Base-by-base conservation (phyloP, 1,140 invertebrate genomes). In the Centruroides vittatus region DNA sequence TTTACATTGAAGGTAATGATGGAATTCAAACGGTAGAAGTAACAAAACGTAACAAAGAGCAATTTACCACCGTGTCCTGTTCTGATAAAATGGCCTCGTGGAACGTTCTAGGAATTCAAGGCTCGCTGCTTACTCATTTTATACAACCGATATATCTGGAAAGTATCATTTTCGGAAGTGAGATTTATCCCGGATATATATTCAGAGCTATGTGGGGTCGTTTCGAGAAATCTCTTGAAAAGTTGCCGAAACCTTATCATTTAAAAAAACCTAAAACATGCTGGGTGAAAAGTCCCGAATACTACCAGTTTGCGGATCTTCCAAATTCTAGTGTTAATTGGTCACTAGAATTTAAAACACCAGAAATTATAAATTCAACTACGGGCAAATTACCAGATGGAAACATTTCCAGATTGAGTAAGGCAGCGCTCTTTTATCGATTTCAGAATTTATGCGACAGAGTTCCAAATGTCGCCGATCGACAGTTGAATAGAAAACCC, bases 51-150 rank as follows among this genome's bases (percentile, higher is more conserved):
- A 8, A 8, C 5, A 0, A 41, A 8, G 1, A 3, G 8, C 59
- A 68, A 48, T 50, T 67, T 3, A 52, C 65, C 35, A 70, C 70
- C 71, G 74, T 79, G 76, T 76, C 73, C 5, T 79, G 78, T 67
- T 78, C 75, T 65, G 78, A 79, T 65, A 79, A 79, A 67, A 69
- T 79, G 11, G 71, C 75, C 1, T 65, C 71, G 34, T 79, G 78
- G 78, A 75, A 75, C 70, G 70, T 77, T 41, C 64, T 77, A 13
- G 78, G 78, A 9, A 67, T 76, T 50, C 77, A 79, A 66, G 78
- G 78, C 47, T 71, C 76, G 12, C 66, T 79, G 48, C 65, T 78
- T 12, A 72, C 67, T 57, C 70, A 73, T 57, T 76, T 78, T 63
- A 34, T 67, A 8, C 61, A 68, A 52, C 78, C 78, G 10, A 66